Base-by-base conservation (phyloP, 2,113 vertebrate species). In the Marmota monax region DNA sequence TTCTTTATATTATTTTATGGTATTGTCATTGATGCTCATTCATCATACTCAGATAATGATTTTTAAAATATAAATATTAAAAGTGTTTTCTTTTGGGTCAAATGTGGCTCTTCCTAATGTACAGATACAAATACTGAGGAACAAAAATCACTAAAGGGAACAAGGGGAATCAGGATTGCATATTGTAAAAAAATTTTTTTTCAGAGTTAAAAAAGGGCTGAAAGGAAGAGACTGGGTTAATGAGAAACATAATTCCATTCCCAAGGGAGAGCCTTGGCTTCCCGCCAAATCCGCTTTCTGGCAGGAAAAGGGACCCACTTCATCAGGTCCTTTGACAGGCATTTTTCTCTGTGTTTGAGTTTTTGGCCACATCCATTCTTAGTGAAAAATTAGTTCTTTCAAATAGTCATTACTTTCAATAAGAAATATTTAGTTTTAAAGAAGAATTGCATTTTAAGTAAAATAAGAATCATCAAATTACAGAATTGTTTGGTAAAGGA, bases 261-360 rank as follows among this genome's bases (percentile, higher is more conserved):
- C 97, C 93, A 37, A 88, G 91, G 83, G 86, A 90, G 94, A 80
- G 18, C 11, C 34, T 20, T 90, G 93, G 91, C 79, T 80, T 95
- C 79, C 87, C 58, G 93, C 96, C 97, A 97, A 80, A 48, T 84
- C 89, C 67, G 58, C 70, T 93, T 86, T 85, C 96, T 96, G 97
- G 96, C 96, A 96, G 92, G 90, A 92, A 95, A 88, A 92, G 89
- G 94, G 91, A 94, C 84, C 93, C 73, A 76, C 91, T 97, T 82
- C 90, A 95, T 97, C 97, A 94, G 86, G 74, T 27, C 84, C 74
- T 92, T 84, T 90, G 92, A 96, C 96, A 97, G 73, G 69, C 78
- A 32, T 88, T 93, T 96, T 96, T 96, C 93, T 94, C 84, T 89
- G 76, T 58, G 82, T 95, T 97, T 92, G 94, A 94, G 67, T 95